Percentiles rank a stretch among this genome's conserved stretches.
phyloP scores from a whole-genome alignment of 2,113 vertebrate genomes.

The Actenoides hombroni region DNA sequence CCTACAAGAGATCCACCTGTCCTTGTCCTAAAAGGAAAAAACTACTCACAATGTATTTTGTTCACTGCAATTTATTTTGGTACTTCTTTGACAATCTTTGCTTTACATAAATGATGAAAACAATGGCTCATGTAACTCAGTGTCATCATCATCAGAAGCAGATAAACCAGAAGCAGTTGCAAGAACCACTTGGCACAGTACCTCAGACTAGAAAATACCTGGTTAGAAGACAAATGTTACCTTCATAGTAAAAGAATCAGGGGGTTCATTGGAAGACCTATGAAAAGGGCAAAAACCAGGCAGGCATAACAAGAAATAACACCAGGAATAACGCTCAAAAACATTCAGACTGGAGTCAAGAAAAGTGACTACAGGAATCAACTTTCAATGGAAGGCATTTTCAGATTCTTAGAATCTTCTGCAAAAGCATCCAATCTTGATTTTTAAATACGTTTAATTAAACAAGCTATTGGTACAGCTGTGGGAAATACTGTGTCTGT shows the following conservation, averaged over 20 bases:
- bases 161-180: background rate
- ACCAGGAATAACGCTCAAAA: background rate
- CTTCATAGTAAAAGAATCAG: background rate
- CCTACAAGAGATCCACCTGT: background rate
- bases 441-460: background rate
- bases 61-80: background rate
- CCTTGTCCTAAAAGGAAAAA: background rate
- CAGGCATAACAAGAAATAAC: background rate
- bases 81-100: background rate
- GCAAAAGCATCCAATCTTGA: background rate
- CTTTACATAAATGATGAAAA: background rate
- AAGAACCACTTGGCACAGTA: background rate
- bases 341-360: background rate
- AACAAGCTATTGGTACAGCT: background rate
- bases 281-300: background rate
- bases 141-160: background rate
- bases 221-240: background rate
- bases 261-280: background rate
- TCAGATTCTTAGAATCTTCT: background rate
- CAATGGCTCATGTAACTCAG: background rate
- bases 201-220: background rate
- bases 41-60: fast-evolving
- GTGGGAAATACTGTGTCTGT: background rate
- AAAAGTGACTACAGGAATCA: background rate
- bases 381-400: background rate